A percentile compares a stretch with the other conserved stretches of the same genome.
phyloP scores from a whole-genome alignment of 2,113 vertebrate species.

The Suricata suricatta region DNA sequence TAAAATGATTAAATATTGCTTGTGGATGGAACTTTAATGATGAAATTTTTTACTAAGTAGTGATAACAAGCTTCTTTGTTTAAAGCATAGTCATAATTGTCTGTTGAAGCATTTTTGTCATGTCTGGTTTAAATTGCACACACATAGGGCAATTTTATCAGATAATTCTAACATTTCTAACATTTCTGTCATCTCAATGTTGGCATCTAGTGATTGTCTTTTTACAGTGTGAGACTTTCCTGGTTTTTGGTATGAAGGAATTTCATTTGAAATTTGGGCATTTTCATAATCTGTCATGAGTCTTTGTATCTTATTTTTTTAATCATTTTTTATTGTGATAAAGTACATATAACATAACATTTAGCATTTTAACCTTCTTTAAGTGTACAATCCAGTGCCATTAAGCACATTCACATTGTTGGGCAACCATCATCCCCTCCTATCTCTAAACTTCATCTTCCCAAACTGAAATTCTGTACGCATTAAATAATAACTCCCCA shows the following conservation, averaged over 20 bases:
- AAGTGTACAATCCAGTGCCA: not conserved
- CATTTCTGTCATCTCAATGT: not conserved
- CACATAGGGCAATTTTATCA: not conserved
- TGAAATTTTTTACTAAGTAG: not conserved
- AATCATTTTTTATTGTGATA: not conserved
- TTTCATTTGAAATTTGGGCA: slow-evolving; percentile 8
- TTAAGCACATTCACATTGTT: not conserved
- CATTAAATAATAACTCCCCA: not conserved
- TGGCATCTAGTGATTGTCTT: not conserved
- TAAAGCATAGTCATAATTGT: not conserved
- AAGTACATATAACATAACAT: not conserved
- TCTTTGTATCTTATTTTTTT: not conserved
- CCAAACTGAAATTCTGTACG: not conserved
- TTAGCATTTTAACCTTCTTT: not conserved
- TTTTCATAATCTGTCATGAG: slow-evolving; percentile 29
- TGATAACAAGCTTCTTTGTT: not conserved
- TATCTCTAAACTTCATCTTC: not conserved
- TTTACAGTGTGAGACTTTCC: not conserved
- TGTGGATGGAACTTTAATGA: not conserved
- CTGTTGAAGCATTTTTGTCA: not conserved
- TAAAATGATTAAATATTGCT: slow-evolving; percentile 6
- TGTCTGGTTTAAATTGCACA: not conserved
- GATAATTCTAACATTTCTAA: slow-evolving; percentile 2
- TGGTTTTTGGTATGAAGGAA: not conserved
- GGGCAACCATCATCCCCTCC: not conserved